Percentiles rank a stretch among this genome's conserved stretches.
Conservation (phyloP, 2,888 invertebrate species). For the Smittia aterrima region DNA sequence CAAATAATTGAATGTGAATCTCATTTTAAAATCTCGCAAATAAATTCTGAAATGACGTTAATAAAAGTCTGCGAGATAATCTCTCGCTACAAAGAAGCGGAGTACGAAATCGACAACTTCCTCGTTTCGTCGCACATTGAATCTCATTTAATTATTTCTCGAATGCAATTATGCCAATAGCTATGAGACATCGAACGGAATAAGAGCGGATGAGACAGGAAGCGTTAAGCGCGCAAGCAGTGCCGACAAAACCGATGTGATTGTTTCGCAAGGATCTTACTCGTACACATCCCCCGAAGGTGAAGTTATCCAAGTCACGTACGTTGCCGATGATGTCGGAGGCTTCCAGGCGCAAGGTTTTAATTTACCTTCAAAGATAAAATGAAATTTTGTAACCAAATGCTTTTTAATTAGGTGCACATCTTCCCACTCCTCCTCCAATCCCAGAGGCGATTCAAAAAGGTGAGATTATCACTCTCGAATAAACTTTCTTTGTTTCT, state of each 20-base stretch:
- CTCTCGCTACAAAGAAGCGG: too few species aligned
- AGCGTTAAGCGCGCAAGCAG: slow-evolving; percentile 59
- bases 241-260: slow-evolving; percentile 59
- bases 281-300: slow-evolving; percentile 64
- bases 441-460: slow-evolving; percentile 31
- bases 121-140: too few species aligned
- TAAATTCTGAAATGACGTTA: too few species aligned
- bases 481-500: background rate
- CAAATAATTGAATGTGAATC: too few species aligned
- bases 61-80: too few species aligned
- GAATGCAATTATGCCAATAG: background rate
- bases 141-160: too few species aligned
- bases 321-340: slow-evolving; percentile 65
- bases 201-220: slow-evolving; percentile 61
- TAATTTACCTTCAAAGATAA: slow-evolving; percentile 52
- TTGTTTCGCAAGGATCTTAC: slow-evolving; percentile 55
- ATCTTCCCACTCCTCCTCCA: slow-evolving; percentile 67
- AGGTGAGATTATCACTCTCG: background rate
- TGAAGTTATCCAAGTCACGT: slow-evolving; percentile 58
- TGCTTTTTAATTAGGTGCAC: slow-evolving; percentile 53
- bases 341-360: slow-evolving; percentile 61
- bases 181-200: slow-evolving; percentile 64
- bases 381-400: background rate
- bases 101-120: too few species aligned
- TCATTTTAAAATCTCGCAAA: too few species aligned